phyloP scores from a whole-genome alignment of 2,888 invertebrate species.

The Matsumyia berberina region DNA sequence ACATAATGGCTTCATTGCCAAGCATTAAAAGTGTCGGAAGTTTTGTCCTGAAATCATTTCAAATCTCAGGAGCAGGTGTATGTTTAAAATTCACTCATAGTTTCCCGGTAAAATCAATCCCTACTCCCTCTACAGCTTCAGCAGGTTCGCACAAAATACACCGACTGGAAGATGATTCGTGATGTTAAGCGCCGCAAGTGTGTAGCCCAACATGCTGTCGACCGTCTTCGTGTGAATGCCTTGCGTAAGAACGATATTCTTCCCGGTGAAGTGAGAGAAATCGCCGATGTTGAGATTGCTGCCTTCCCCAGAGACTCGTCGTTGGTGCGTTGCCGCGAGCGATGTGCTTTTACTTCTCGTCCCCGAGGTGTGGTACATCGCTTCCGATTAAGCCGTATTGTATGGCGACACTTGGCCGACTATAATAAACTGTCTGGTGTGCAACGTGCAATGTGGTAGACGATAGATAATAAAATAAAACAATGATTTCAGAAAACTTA shows the following conservation, averaged over 20 bases:
- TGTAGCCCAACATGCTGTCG: conserved; percentile 90
- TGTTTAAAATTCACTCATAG: conserved; percentile 58
- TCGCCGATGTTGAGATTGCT: conserved; percentile 90
- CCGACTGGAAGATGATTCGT: conserved; percentile 92
- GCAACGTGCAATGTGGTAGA: conserved; percentile 95
- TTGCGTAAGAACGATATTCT: conserved; percentile 93
- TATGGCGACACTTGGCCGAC: conserved; percentile 96
- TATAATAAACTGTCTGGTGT: conserved; percentile 96
- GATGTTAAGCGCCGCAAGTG: conserved; percentile 93
- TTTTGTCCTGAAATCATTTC: conserved; percentile 80
- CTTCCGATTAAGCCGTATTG: conserved; percentile 95
- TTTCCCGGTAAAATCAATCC: not conserved
- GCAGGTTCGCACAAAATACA: conserved; percentile 91
- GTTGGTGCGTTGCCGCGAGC: conserved; percentile 87
- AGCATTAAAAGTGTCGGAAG: conserved; percentile 75
- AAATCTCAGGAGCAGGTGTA: conserved; percentile 81
- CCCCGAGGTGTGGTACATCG: conserved; percentile 91
- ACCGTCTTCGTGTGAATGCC: conserved; percentile 92
- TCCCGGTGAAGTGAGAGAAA: conserved; percentile 91
- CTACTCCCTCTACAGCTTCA: conserved; percentile 85
- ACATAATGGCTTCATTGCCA: conserved; percentile 80
- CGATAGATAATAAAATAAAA: conserved; percentile 42
- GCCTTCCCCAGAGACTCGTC: conserved; percentile 91
- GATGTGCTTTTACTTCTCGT: conserved; percentile 96
- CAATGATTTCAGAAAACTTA: conserved; percentile 11